Percentiles rank a stretch among this genome's conserved stretches.
Evolutionary conservation across 2,797 vertebrate genomes (phyloP).

Genomic region (Borostomias antarcticus): DNA sequence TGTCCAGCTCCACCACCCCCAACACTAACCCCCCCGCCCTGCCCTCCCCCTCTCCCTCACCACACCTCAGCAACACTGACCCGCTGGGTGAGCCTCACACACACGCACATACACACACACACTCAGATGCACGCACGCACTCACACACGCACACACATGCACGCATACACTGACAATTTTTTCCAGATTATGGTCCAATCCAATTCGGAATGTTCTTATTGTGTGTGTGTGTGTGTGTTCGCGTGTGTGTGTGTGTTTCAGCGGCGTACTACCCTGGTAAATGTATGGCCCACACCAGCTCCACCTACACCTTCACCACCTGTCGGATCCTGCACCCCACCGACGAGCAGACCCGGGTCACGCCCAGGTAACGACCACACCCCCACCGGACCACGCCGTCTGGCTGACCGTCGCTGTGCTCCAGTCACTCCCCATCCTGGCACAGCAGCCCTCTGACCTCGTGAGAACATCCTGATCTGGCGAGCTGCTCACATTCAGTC

Average conservation of each 20-base stretch:
- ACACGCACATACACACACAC: conserved; percentile 73
- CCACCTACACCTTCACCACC: conserved; percentile 97
- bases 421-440: background rate
- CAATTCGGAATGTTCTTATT: background rate
- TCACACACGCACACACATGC: too few relatives aligned
- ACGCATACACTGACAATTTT: background rate
- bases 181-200: background rate
- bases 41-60: conserved; percentile 60
- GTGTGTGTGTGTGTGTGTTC: conserved; percentile 60
- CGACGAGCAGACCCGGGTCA: conserved; percentile 93
- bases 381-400: background rate
- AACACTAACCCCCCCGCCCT: conserved; percentile 71
- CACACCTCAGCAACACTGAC: conserved; percentile 87
- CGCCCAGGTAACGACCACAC: conserved; percentile 84
- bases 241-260: conserved; percentile 39
- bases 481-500: background rate
- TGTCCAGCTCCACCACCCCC: conserved; percentile 74
- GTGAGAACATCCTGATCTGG: background rate
- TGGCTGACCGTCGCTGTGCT: background rate
- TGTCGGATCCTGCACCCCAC: conserved; percentile 97
- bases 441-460: background rate
- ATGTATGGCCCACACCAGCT: conserved; percentile 98
- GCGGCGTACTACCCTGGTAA: conserved; percentile 94
- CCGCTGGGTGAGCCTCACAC: conserved; percentile 88
- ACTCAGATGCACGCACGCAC: too few relatives aligned